These are phyloP conservation scores for Acleris cristana DNA, from an alignment of 2,888 invertebrate genomes.

Conservation along the genomic window DNA sequence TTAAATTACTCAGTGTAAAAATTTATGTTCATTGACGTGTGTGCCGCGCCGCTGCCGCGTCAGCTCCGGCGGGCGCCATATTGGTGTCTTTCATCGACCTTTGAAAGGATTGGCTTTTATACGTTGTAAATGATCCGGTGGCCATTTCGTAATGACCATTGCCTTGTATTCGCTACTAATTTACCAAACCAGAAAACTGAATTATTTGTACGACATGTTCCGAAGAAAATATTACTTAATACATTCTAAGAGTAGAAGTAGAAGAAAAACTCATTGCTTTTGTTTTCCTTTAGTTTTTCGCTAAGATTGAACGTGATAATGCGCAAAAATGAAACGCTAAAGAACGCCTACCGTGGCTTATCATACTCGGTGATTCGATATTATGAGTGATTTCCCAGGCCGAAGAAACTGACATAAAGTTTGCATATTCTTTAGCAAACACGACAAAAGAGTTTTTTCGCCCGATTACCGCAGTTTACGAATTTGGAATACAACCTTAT, in stretches of 20 bases:
- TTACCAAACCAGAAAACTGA: not conserved
- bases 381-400: slow-evolving; percentile 14
- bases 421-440: slow-evolving; percentile 9
- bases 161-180: not conserved
- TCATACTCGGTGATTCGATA: slow-evolving; percentile 7
- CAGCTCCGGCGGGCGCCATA: slow-evolving; percentile 2
- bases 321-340: not conserved
- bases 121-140: not conserved
- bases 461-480: slow-evolving; percentile 15
- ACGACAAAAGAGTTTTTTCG: slow-evolving; percentile 9
- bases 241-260: too few species aligned
- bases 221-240: not conserved
- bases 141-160: not conserved
- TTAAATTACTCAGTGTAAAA: slow-evolving; percentile 53
- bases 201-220: not conserved
- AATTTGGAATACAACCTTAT: slow-evolving; percentile 13
- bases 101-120: slow-evolving; percentile 2
- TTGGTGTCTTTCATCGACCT: slow-evolving; percentile 1
- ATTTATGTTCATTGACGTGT: slow-evolving; percentile 49
- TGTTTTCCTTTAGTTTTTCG: not conserved
- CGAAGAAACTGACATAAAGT: slow-evolving; percentile 17
- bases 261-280: not conserved
- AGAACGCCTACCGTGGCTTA: not conserved
- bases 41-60: slow-evolving; percentile 16
- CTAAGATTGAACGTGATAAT: not conserved